These are phyloP conservation scores for Acrossocheilus fasciatus DNA, from an alignment of 2,797 vertebrate species.

Conservation along the genomic window DNA sequence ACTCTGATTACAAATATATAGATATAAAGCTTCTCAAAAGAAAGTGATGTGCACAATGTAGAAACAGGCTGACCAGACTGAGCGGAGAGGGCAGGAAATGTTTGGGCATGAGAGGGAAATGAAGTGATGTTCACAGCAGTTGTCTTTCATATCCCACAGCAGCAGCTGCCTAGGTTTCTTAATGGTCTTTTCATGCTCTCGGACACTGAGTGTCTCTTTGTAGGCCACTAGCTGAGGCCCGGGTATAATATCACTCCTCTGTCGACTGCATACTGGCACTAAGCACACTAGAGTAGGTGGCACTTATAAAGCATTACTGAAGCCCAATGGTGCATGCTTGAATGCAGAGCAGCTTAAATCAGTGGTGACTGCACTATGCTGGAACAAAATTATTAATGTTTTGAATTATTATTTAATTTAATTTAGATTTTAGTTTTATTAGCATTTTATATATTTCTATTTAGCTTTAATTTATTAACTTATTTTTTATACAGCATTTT, in stretches of 20 bases:
- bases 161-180: conserved; percentile 61
- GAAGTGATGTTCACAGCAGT: conserved; percentile 57
- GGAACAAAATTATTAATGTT: neutral
- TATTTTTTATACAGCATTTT: neutral
- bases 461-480: neutral
- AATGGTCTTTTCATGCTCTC: conserved; percentile 48
- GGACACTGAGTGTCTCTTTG: conserved; percentile 38
- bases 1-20: conserved; percentile 57
- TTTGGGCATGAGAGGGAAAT: conserved; percentile 58
- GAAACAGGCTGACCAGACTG: conserved; percentile 26
- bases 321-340: neutral
- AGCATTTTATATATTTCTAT: neutral
- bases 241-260: conserved; percentile 28
- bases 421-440: neutral
- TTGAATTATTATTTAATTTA: neutral
- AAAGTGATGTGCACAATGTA: conserved; percentile 44
- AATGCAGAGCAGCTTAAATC: conserved; percentile 15
- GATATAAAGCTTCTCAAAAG: conserved; percentile 41
- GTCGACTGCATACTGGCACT: conserved; percentile 21
- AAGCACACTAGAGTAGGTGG: neutral
- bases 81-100: conserved; percentile 40
- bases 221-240: conserved; percentile 6
- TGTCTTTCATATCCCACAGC: conserved; percentile 63
- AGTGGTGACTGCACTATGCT: neutral
- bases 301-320: conserved; percentile 29